These are phyloP conservation scores for Timema podura DNA, from an alignment of 2,888 invertebrate species.

Conservation along the genomic window DNA sequence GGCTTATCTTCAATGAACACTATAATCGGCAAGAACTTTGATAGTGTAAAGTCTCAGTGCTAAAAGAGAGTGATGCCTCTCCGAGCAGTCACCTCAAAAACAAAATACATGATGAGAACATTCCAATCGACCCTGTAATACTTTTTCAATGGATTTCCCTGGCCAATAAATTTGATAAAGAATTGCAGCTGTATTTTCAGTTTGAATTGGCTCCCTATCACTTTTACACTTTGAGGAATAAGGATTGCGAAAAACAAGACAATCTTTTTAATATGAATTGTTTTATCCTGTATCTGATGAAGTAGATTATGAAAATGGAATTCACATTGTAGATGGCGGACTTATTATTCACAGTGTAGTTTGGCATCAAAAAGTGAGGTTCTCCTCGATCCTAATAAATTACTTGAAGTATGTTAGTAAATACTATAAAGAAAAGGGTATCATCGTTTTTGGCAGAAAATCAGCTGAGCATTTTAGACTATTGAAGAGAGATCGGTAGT, in stretches of 20 bases:
- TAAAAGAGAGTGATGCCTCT: too few relatives aligned
- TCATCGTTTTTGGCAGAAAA: background rate
- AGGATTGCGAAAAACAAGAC: background rate
- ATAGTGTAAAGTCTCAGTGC: too few relatives aligned
- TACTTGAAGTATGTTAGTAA: background rate
- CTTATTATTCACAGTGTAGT: constrained; percentile 1
- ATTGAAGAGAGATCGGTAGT: background rate
- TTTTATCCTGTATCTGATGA: background rate
- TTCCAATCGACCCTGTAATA: too few relatives aligned
- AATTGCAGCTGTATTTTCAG: too few relatives aligned
- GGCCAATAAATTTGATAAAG: too few relatives aligned
- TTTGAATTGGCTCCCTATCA: background rate
- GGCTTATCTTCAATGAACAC: too few relatives aligned
- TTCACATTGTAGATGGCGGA: background rate
- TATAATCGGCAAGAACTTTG: too few relatives aligned
- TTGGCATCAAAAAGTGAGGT: background rate
- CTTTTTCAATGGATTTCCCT: too few relatives aligned
- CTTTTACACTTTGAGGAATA: background rate
- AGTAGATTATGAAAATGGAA: background rate
- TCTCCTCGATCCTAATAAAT: background rate
- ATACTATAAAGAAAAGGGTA: background rate
- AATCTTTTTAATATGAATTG: background rate
- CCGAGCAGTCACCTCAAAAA: too few relatives aligned
- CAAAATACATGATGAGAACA: too few relatives aligned
- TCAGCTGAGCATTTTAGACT: background rate